These are phyloP conservation scores for Lucilia sericata DNA, from an alignment of 1,140 invertebrate genomes.

Conservation along the genomic window DNA sequence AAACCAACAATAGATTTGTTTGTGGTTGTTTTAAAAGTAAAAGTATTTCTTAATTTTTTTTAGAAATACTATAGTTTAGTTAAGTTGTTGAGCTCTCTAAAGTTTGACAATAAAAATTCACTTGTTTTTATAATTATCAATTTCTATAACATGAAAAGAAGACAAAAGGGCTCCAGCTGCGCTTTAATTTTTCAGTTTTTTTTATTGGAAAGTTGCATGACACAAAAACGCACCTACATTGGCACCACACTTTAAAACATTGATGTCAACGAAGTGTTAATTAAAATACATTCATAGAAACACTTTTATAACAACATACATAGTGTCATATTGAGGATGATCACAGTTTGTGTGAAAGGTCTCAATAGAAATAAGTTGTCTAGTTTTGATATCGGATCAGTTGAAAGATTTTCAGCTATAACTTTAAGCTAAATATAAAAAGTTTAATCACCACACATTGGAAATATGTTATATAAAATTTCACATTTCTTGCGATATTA, in stretches of 20 bases:
- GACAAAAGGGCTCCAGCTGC: slow-evolving; percentile 24
- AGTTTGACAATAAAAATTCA: slow-evolving; percentile 30
- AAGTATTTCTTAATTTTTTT: no score
- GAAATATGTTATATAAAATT: no score
- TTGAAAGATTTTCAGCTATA: no score
- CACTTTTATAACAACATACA: background rate
- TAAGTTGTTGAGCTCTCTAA: background rate
- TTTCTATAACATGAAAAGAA: background rate
- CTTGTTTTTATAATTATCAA: no score
- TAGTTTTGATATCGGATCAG: no score
- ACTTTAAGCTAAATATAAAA: no score
- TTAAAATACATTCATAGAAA: slow-evolving; percentile 8
- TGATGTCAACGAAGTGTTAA: slow-evolving; percentile 39
- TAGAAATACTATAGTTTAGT: background rate
- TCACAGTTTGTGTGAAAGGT: no score
- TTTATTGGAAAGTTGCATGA: background rate
- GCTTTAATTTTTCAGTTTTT: slow-evolving; percentile 11
- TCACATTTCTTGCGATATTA: no score
- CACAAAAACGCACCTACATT: slow-evolving; percentile 7
- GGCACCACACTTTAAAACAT: background rate
- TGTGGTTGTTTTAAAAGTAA: no score
- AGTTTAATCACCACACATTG: no score
- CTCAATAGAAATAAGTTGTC: no score
- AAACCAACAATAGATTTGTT: no score
- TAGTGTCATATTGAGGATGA: background rate